Base-by-base conservation (phyloP, 2,888 invertebrate genomes). In the Metallyticus violacea region DNA sequence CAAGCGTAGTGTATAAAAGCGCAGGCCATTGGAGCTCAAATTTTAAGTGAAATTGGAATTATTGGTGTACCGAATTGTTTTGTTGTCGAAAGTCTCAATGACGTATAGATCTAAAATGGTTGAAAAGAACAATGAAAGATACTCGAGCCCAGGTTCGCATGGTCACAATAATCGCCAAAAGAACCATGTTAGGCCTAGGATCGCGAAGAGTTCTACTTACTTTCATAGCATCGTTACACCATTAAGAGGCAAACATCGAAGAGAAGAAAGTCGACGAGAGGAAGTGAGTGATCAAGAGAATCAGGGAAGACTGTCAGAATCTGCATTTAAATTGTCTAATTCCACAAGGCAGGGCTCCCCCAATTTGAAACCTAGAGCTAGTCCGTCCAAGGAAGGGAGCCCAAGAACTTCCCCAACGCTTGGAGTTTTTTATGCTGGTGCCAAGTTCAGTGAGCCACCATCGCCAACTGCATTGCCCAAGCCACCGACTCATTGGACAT, bases 401-500 rank as follows among this genome's bases (percentile, higher is more conserved):
- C 89, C 89, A 30, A 89, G 89, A 88, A 86, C 88, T 86, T 88
- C 89, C 79, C 89, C 89, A 80, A 88, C 89, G 26, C 88, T 88
- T 87, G 89, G 89, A 86, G 86, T 88, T 88, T 88, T 89, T 91
- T 94, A 0, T 91, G 97, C 97, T 89, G 96, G 95, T 90, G 95
- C 96, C 91, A 97, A 96, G 92, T 97, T 96, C 93, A 96, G 96
- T 90, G 96, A 96, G 89, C 95, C 97, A 86, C 97, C 97, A 85
- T 94, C 96, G 87, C 96, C 97, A 80, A 94, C 95, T 89, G 95
- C 95, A 88, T 92, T 97, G 90, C 97, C 97, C 87, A 96, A 95
- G 91, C 97, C 97, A 90, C 97, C 97, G 87, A 94, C 94, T 89
- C 96, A 96, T 92, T 97, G 97, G 97, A 94, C 95, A 91, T 92